Conservation (phyloP, 2,797 vertebrate genomes). For the Poecilia velifera region DNA sequence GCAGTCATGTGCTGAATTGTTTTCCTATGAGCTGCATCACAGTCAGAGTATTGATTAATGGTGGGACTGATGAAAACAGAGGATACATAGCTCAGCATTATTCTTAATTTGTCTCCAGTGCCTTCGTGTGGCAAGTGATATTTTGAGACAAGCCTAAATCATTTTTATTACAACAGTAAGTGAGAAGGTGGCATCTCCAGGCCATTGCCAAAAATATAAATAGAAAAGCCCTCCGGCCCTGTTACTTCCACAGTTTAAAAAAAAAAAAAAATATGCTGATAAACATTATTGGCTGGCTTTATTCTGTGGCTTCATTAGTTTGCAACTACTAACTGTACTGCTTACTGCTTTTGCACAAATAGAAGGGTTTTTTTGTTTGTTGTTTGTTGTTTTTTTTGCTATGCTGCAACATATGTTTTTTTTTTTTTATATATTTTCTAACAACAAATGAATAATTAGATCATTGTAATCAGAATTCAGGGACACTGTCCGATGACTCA, state of each 20-base stretch:
- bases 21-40: conserved; percentile 46
- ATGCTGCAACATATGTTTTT: not conserved
- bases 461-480: not conserved
- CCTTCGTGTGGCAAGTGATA: conserved; percentile 29
- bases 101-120: conserved; percentile 53
- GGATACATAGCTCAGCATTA: conserved; percentile 18
- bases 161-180: conserved; percentile 22
- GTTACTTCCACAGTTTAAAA: conserved; percentile 72
- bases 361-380: not conserved
- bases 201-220: conserved; percentile 64
- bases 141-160: conserved; percentile 32
- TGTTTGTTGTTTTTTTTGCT: too few relatives aligned
- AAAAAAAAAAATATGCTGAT: not conserved
- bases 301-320: not conserved
- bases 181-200: conserved; percentile 38
- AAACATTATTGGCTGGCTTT: not conserved
- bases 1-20: conserved; percentile 14
- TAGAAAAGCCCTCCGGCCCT: conserved; percentile 52
- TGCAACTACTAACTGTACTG: not conserved
- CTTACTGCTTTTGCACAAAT: not conserved
- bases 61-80: conserved; percentile 43
- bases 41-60: conserved; percentile 53
- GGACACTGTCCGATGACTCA: not conserved
- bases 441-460: not conserved
- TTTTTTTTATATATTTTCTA: not conserved